Percentiles rank a stretch among this genome's conserved stretches.
These are phyloP conservation scores for Phrynocephalus forsythii DNA, from an alignment of 2,797 vertebrate genomes.

Conservation along the genomic window DNA sequence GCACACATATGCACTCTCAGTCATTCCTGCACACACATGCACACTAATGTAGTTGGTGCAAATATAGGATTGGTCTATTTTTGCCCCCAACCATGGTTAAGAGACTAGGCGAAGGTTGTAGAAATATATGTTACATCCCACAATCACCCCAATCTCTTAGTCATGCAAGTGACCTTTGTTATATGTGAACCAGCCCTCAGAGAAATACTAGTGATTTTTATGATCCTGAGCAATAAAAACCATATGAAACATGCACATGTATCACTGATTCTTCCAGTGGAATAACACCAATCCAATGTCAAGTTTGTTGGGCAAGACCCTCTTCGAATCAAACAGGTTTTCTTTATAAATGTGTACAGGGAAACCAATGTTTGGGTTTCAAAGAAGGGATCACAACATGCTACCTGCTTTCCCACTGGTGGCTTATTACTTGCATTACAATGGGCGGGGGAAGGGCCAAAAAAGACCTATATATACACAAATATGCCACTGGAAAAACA, in stretches of 20 bases:
- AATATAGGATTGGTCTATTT: conserved; percentile 13
- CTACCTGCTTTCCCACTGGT: conserved; percentile 54
- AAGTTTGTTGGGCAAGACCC: conserved; percentile 53
- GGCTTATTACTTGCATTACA: conserved; percentile 50
- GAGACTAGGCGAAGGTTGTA: neutral
- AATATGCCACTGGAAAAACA: conserved; percentile 60
- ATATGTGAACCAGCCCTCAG: neutral
- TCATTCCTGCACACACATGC: neutral
- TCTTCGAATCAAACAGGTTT: conserved; percentile 73
- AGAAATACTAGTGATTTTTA: conserved; percentile 56
- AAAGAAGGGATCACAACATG: conserved; percentile 64
- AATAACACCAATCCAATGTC: conserved; percentile 65
- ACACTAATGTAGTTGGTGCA: neutral
- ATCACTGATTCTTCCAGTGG: conserved; percentile 58
- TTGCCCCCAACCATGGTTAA: neutral
- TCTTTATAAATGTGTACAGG: conserved; percentile 62
- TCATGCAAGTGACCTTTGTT: conserved; percentile 16
- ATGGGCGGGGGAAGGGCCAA: conserved; percentile 44
- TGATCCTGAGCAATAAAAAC: conserved; percentile 70
- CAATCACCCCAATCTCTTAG: neutral
- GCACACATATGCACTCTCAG: neutral
- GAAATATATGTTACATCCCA: neutral
- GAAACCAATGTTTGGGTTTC: conserved; percentile 59
- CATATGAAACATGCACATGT: conserved; percentile 68
- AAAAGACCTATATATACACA: conserved; percentile 57